Conservation (phyloP, 1,140 invertebrate genomes). For the Dreissena polymorpha region DNA sequence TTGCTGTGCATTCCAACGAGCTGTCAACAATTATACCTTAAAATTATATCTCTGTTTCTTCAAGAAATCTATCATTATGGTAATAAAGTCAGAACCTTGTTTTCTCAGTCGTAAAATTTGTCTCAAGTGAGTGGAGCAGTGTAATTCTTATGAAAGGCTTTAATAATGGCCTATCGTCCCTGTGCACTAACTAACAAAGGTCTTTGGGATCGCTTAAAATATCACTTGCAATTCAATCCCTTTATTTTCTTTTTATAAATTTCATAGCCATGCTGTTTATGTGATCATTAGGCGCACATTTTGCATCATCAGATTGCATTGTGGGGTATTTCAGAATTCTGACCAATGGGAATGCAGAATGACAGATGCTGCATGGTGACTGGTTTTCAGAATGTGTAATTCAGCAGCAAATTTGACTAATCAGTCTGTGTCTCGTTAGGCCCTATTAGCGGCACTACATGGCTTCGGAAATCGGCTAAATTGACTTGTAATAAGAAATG, state of each 20-base stretch:
- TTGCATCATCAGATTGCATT: constrained; percentile 48
- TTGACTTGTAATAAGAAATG: no score
- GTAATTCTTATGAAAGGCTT: background rate
- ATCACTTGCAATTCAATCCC: constrained; percentile 49
- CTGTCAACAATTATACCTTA: constrained; percentile 44
- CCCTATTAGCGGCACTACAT: background rate
- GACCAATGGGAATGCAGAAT: constrained; percentile 45
- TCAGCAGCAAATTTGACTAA: constrained; percentile 52
- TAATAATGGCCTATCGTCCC: constrained; percentile 49
- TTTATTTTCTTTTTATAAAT: constrained; percentile 50
- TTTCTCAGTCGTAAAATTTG: constrained; percentile 48
- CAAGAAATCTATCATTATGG: constrained; percentile 49
- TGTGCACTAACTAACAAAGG: constrained; percentile 51
- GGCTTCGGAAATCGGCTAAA: no score
- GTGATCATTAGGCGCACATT: constrained; percentile 42
- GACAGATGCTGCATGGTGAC: constrained; percentile 52
- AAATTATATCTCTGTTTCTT: constrained; percentile 51
- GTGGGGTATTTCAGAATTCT: constrained; percentile 37
- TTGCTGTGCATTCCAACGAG: constrained; percentile 20
- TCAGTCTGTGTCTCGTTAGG: constrained; percentile 14
- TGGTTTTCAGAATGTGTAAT: constrained; percentile 56
- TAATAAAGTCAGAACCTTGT: constrained; percentile 33
- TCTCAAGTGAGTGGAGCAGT: constrained; percentile 10
- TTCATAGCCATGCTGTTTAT: constrained; percentile 46
- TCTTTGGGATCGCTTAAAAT: constrained; percentile 13